Conservation (phyloP, 2,888 invertebrate species). For the Halictus quadricinctus region DNA sequence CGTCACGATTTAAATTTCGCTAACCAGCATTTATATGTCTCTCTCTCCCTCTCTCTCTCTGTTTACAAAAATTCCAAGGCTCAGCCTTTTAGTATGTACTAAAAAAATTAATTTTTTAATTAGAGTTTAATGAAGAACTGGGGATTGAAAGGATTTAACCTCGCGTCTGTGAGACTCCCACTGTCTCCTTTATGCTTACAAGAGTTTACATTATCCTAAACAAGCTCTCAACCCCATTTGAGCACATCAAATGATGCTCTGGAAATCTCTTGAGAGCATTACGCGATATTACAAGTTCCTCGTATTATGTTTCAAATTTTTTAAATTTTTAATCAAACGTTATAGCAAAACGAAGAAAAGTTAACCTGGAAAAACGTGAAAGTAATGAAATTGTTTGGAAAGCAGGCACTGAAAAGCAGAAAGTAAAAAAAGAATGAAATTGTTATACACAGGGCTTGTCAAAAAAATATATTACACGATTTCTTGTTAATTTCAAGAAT, state of each 20-base stretch:
- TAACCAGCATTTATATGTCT: not conserved
- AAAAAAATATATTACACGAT: too few species aligned
- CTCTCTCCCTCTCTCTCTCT: not conserved
- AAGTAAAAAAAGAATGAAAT: too few species aligned
- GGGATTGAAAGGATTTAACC: slow-evolving; percentile 4
- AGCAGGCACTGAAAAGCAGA: too few species aligned
- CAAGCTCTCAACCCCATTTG: slow-evolving; percentile 56
- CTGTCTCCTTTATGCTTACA: slow-evolving; percentile 30
- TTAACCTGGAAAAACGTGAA: not conserved
- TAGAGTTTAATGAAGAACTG: slow-evolving; percentile 7
- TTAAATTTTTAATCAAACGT: not conserved
- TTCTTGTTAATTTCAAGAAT: too few species aligned
- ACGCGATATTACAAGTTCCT: slow-evolving; percentile 64
- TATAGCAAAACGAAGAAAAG: not conserved
- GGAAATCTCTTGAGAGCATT: slow-evolving; percentile 70
- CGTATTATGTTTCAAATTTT: not conserved
- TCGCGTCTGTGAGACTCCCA: not conserved
- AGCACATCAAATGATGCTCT: slow-evolving; percentile 57
- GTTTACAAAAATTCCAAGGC: not conserved
- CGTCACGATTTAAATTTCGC: not conserved
- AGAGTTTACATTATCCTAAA: slow-evolving; percentile 65
- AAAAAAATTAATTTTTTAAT: not conserved
- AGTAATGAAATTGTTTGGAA: not conserved
- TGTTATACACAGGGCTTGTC: not conserved
- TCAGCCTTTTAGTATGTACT: not conserved